These are phyloP conservation scores for Oceanodroma tethys DNA, from an alignment of 2,113 vertebrate species.

Conservation along the genomic window DNA sequence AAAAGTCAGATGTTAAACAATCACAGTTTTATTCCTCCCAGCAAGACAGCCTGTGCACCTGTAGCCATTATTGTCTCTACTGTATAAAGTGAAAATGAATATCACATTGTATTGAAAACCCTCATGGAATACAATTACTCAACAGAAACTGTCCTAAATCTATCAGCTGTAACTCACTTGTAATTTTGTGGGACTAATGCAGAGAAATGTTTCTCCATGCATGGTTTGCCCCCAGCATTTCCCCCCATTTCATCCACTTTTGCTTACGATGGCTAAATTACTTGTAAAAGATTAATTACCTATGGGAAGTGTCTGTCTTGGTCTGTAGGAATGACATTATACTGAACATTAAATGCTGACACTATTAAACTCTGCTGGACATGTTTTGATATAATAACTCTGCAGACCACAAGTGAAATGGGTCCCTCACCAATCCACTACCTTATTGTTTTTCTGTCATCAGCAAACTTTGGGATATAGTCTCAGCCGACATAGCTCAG, in stretches of 20 bases:
- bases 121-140: slow-evolving; percentile 69
- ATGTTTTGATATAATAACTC: slow-evolving; percentile 40
- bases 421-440: slow-evolving; percentile 43
- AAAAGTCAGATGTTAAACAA: slow-evolving; percentile 71
- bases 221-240: slow-evolving; percentile 29
- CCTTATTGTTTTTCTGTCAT: slow-evolving; percentile 59
- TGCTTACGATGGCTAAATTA: slow-evolving; percentile 45
- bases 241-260: slow-evolving; percentile 51
- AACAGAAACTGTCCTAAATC: slow-evolving; percentile 66
- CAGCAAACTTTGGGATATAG: slow-evolving; percentile 14
- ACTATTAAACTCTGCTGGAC: slow-evolving; percentile 28
- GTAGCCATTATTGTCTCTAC: slow-evolving; percentile 67
- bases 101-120: slow-evolving; percentile 68
- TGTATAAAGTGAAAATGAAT: slow-evolving; percentile 73
- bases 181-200: slow-evolving; percentile 34
- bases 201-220: slow-evolving; percentile 42
- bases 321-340: slow-evolving; percentile 40
- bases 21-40: slow-evolving; percentile 62
- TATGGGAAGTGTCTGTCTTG: slow-evolving; percentile 37
- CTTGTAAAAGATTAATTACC: slow-evolving; percentile 59
- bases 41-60: slow-evolving; percentile 62
- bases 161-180: slow-evolving; percentile 62
- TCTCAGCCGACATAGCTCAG: neutral
- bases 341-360: slow-evolving; percentile 39
- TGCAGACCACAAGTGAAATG: slow-evolving; percentile 37